Percentiles rank a stretch among this genome's conserved stretches.
Conservation (phyloP, 1,140 invertebrate species). For the Protaetia brevitarsis region DNA sequence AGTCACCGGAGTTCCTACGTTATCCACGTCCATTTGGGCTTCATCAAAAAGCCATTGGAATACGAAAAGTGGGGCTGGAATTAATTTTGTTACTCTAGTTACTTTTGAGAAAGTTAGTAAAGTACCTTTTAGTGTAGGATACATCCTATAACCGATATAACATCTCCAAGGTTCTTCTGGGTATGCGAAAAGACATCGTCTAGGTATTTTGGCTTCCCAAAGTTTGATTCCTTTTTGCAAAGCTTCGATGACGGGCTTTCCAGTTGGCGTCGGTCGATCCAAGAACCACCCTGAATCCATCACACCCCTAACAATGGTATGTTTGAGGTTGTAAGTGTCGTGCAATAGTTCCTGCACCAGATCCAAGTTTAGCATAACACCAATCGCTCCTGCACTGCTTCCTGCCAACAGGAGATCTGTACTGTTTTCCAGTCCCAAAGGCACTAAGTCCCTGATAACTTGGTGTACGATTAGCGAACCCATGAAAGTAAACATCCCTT, state of each 20-base stretch:
- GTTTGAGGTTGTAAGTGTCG: constrained; percentile 56
- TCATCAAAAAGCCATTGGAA: constrained; percentile 96
- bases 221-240: constrained; percentile 74
- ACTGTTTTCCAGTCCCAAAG: constrained; percentile 61
- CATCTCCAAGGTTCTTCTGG: constrained; percentile 80
- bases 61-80: constrained; percentile 82
- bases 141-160: constrained; percentile 88
- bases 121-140: constrained; percentile 80
- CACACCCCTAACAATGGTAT: constrained; percentile 73
- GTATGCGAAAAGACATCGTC: constrained; percentile 66
- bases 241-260: constrained; percentile 59
- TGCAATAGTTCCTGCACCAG: constrained; percentile 69
- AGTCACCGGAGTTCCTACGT: constrained; percentile 78
- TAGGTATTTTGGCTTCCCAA: constrained; percentile 80
- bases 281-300: constrained; percentile 94
- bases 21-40: constrained; percentile 88
- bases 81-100: constrained; percentile 21
- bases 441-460: constrained; percentile 60
- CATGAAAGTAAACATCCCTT: constrained; percentile 76
- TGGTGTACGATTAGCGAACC: constrained; percentile 78
- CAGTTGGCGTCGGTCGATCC: constrained; percentile 68
- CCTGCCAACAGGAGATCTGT: constrained; percentile 75
- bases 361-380: constrained; percentile 88
- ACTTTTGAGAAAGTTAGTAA: constrained; percentile 17
- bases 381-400: constrained; percentile 89